Evolutionary conservation across 2,888 invertebrate species (phyloP).

Genomic region (Myopa tessellatipennis): DNA sequence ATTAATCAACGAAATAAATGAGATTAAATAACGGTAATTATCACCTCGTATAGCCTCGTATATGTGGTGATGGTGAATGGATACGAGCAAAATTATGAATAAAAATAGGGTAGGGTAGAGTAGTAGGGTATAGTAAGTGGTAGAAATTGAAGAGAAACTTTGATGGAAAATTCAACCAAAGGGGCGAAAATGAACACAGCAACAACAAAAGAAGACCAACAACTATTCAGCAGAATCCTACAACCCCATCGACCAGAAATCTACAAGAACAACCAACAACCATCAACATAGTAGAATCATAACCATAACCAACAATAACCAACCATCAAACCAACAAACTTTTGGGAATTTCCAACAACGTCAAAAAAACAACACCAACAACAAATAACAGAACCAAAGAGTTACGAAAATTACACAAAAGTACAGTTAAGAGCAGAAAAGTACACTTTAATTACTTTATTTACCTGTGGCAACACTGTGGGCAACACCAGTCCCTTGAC

Average conservation of each 20-base stretch:
- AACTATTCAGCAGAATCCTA: not conserved
- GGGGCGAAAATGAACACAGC: constrained; percentile 15
- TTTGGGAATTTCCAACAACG: not conserved
- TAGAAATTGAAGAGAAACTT: constrained; percentile 44
- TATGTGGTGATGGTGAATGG: no score
- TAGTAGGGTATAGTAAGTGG: not conserved
- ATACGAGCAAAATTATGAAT: no score
- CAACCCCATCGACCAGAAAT: not conserved
- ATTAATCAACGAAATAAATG: constrained; percentile 55
- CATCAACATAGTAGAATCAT: not conserved
- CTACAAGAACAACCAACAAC: not conserved
- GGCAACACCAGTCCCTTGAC: constrained; percentile 34
- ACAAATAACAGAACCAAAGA: not conserved
- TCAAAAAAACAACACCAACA: not conserved
- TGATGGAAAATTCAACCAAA: constrained; percentile 47
- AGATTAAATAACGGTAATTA: constrained; percentile 64
- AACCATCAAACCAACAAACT: not conserved
- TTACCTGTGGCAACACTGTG: constrained; percentile 51
- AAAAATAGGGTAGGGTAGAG: constrained; percentile 29
- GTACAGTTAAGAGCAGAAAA: constrained; percentile 10
- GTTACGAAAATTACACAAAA: constrained; percentile 17
- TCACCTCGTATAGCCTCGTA: constrained; percentile 53
- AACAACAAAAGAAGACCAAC: constrained; percentile 14
- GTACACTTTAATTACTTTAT: constrained; percentile 60
- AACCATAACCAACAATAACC: not conserved